phyloP scores from a whole-genome alignment of 2,888 invertebrate species.

The Drosophila pullipes region DNA sequence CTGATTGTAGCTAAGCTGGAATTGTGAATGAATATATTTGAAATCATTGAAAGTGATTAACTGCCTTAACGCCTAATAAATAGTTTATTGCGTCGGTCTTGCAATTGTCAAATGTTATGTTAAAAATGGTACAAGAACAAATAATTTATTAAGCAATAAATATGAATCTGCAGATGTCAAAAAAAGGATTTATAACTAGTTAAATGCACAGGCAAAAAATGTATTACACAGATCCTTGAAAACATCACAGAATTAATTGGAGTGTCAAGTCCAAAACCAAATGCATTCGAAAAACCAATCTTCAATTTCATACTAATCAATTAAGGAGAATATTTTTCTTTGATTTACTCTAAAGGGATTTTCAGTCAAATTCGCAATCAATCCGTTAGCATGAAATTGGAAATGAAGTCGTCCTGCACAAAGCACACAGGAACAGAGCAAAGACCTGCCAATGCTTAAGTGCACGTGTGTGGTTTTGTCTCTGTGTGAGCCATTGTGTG shows the following conservation, averaged over 20 bases:
- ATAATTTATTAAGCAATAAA: not conserved
- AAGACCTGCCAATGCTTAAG: constrained; percentile 34
- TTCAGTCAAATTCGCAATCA: not conserved
- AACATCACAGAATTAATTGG: not conserved
- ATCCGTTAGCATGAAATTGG: not conserved
- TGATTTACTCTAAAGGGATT: constrained; percentile 1
- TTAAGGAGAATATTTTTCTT: not conserved
- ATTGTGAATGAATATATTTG: not conserved
- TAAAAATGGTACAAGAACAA: not conserved
- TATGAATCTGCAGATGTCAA: not conserved
- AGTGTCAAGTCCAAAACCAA: not conserved
- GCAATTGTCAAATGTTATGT: not conserved
- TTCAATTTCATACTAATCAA: not conserved
- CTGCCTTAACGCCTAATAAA: not conserved
- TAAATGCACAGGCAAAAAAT: not conserved
- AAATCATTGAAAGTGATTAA: not conserved
- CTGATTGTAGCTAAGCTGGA: not conserved
- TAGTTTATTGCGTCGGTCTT: not conserved
- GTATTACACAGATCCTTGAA: not conserved
- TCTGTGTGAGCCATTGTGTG: constrained; percentile 9
- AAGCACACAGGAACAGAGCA: constrained; percentile 19
- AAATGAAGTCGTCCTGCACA: constrained; percentile 22
- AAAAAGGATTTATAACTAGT: not conserved
- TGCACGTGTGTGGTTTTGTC: constrained; percentile 7
- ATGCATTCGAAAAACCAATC: not conserved